These are phyloP conservation scores for Sphecodes monilicornis DNA, from an alignment of 2,888 invertebrate species.

Conservation along the genomic window DNA sequence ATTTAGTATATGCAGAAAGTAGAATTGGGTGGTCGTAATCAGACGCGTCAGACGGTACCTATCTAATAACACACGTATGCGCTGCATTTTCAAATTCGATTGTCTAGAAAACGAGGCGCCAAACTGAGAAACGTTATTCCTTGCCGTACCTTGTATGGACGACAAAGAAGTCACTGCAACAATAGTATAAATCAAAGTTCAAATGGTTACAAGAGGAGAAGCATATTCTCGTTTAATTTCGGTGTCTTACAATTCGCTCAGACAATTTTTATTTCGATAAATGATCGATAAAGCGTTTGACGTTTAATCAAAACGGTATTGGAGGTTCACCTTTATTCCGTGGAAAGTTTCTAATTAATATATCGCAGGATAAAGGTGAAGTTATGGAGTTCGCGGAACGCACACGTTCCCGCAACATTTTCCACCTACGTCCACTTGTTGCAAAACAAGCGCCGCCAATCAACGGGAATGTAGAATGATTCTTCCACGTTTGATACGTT, in stretches of 20 bases:
- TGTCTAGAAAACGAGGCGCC: no score
- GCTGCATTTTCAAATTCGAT: no score
- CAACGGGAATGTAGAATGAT: slow-evolving; percentile 40
- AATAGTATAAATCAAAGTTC: background rate
- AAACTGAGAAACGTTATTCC: no score
- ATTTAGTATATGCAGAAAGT: no score
- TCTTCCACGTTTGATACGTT: slow-evolving; percentile 46
- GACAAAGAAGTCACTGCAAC: background rate
- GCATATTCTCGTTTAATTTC: background rate
- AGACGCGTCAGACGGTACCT: no score
- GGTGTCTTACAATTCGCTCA: background rate
- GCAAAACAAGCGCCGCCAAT: slow-evolving; percentile 42
- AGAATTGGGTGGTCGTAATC: no score
- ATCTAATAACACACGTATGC: no score
- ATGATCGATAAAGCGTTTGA: background rate
- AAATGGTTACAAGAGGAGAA: background rate
- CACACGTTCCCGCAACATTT: slow-evolving; percentile 35
- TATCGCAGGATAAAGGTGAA: background rate
- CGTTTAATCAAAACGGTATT: background rate
- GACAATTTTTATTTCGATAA: background rate
- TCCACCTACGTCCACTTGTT: slow-evolving; percentile 50
- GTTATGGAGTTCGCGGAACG: background rate
- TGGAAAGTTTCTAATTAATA: slow-evolving; percentile 5
- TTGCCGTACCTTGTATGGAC: no score
- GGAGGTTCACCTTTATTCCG: slow-evolving; percentile 9